Percentiles rank a stretch among this genome's conserved stretches.
Conservation (phyloP, 1,140 invertebrate species). For the Apolygus lucorum region DNA sequence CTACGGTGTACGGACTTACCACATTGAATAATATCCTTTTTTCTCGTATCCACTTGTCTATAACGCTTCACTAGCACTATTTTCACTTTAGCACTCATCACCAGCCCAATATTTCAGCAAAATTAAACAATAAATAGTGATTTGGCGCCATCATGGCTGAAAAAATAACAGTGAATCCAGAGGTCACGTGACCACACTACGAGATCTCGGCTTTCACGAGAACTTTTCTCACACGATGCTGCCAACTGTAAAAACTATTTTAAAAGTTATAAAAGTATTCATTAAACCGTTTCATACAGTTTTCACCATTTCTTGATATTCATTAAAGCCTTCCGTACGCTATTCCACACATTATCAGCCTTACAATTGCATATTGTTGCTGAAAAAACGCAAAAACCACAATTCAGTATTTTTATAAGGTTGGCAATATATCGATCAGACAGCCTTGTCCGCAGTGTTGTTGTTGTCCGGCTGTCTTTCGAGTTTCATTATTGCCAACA, state of each 20-base stretch:
- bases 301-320: no score
- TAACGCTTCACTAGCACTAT: slow-evolving; percentile 22
- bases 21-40: slow-evolving; percentile 28
- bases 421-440: slow-evolving; percentile 9
- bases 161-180: slow-evolving; percentile 46
- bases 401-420: not conserved
- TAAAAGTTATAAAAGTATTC: no score
- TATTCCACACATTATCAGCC: no score
- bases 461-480: not conserved
- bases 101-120: slow-evolving; percentile 38
- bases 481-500: no score
- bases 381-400: no score
- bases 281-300: no score
- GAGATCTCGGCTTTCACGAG: slow-evolving; percentile 34
- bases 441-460: slow-evolving; percentile 4
- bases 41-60: slow-evolving; percentile 33
- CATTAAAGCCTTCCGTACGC: no score
- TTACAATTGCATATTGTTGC: no score
- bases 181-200: slow-evolving; percentile 45
- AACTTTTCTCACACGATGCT: slow-evolving; percentile 31
- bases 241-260: not conserved
- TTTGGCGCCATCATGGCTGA: slow-evolving; percentile 52
- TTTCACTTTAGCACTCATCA: slow-evolving; percentile 16
- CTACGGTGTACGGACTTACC: slow-evolving; percentile 35
- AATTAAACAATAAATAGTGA: slow-evolving; percentile 43